Conservation (phyloP, 2,888 invertebrate genomes). For the Eupithecia subfuscata region DNA sequence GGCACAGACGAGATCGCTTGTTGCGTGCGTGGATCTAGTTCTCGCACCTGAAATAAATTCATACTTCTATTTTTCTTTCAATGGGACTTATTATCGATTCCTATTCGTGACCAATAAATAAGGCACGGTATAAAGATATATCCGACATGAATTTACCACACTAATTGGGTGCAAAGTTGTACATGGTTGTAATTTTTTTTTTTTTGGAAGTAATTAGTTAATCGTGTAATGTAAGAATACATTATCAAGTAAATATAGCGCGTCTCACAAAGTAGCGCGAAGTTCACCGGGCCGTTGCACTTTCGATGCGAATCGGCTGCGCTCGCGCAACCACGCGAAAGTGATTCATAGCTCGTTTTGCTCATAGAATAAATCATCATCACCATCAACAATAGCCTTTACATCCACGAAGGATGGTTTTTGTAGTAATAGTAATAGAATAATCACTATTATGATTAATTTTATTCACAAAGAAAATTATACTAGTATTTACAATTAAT, state of each 20-base stretch:
- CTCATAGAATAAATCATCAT: conserved; percentile 17
- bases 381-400: no score
- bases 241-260: conserved; percentile 37
- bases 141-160: neutral
- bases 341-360: conserved; percentile 69
- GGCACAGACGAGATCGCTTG: conserved; percentile 35
- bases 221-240: neutral
- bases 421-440: no score
- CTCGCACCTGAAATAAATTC: conserved; percentile 31
- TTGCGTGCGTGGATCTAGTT: conserved; percentile 34
- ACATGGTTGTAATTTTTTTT: neutral
- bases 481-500: no score
- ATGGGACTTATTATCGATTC: neutral
- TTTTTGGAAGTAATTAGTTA: neutral
- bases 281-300: conserved; percentile 81
- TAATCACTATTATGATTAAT: no score
- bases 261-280: conserved; percentile 73
- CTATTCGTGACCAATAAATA: conserved; percentile 7
- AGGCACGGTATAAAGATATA: neutral
- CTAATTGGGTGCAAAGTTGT: neutral
- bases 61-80: conserved; percentile 4
- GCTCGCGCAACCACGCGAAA: conserved; percentile 67
- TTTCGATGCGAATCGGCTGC: conserved; percentile 69
- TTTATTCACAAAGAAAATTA: no score
- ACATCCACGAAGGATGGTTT: no score